These are phyloP conservation scores for Catocala fraxini DNA, from an alignment of 2,888 invertebrate species.

Conservation along the genomic window DNA sequence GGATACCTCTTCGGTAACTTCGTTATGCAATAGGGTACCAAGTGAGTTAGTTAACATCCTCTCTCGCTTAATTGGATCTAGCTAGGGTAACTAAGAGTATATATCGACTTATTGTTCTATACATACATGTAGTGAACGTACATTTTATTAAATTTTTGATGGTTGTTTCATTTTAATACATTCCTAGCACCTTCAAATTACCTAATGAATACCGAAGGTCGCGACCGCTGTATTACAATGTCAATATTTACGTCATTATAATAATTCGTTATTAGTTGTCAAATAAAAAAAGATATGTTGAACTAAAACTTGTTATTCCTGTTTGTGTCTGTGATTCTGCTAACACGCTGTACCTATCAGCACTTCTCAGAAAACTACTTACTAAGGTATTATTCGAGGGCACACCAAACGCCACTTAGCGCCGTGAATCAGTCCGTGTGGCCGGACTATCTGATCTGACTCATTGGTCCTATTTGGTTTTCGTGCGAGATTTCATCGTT, in stretches of 20 bases:
- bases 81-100: slow-evolving; percentile 23
- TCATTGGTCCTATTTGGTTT: slow-evolving; percentile 55
- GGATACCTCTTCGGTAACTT: slow-evolving; percentile 14
- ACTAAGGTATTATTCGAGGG: slow-evolving; percentile 11
- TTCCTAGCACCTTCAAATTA: not conserved
- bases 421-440: slow-evolving; percentile 44
- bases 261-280: not conserved
- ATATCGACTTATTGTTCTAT: slow-evolving; percentile 12
- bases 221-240: slow-evolving; percentile 8
- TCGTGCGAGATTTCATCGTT: slow-evolving; percentile 58
- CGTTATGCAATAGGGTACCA: slow-evolving; percentile 38
- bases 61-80: slow-evolving; percentile 36
- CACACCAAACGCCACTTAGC: slow-evolving; percentile 24
- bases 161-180: not conserved
- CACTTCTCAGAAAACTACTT: slow-evolving; percentile 27
- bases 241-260: slow-evolving; percentile 18
- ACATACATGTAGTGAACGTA: not conserved
- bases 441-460: slow-evolving; percentile 57
- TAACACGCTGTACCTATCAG: slow-evolving; percentile 17
- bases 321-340: slow-evolving; percentile 6
- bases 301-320: slow-evolving; percentile 14
- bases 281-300: not conserved
- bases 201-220: slow-evolving; percentile 3
- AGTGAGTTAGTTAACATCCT: slow-evolving; percentile 43
- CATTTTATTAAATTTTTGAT: not conserved